Evolutionary conservation across 1,140 invertebrate genomes (phyloP).

Genomic region (Tetranychus urticae): DNA sequence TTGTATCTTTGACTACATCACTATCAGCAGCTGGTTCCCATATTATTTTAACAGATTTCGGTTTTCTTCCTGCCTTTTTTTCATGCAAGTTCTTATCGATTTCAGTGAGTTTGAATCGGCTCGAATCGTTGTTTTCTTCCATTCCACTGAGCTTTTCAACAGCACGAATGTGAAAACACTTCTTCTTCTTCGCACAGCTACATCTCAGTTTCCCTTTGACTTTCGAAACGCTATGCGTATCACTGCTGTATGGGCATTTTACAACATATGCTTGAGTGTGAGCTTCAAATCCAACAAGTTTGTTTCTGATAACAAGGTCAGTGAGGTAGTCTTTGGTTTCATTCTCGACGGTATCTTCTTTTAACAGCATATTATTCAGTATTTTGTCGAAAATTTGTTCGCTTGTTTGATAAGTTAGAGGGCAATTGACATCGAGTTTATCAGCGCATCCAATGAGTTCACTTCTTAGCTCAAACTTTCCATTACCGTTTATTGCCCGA

Average conservation of each 20-base stretch:
- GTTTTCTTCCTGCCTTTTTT: not conserved
- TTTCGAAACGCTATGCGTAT: not conserved
- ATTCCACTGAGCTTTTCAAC: not conserved
- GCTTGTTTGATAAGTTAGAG: not conserved
- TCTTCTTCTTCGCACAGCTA: not conserved
- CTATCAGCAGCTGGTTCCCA: not conserved
- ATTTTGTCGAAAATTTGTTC: not conserved
- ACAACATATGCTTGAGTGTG: not conserved
- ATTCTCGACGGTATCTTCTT: not conserved
- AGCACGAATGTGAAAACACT: not conserved
- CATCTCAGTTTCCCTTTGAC: not conserved
- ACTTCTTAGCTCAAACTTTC: not conserved
- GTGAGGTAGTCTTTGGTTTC: not conserved
- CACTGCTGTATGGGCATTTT: not conserved
- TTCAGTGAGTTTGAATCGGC: not conserved
- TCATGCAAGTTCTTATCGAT: not conserved
- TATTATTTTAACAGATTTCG: not conserved
- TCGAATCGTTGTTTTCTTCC: not conserved
- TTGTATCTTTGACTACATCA: not conserved
- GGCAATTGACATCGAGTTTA: not conserved
- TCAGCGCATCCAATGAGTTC: not conserved
- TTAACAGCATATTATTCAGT: not conserved
- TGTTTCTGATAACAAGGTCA: not conserved
- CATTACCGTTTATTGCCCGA: not conserved
- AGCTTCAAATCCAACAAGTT: not conserved